Base-by-base conservation (phyloP, 2,797 vertebrate species). In the Peromyscus aztecus region DNA sequence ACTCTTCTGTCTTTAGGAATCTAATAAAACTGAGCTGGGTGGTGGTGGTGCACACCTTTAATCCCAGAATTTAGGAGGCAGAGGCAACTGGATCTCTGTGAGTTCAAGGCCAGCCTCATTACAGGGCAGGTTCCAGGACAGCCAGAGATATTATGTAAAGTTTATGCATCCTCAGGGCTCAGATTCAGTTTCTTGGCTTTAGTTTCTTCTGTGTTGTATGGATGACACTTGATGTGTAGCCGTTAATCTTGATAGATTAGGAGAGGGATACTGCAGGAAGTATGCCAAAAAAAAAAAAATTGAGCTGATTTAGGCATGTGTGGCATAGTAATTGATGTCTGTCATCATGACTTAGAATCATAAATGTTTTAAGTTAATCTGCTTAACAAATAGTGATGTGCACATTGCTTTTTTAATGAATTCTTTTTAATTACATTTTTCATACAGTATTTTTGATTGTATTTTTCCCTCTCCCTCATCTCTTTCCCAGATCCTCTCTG, bases 301-400 rank as follows among this genome's bases (percentile, higher is more conserved):
- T 80, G 55, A 52, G 7, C 69, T 83, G 82, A 46, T 80, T 83
- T 55, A 46, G 46, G 69, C 43, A 59, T 37, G 27, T 13, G 8
- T 34, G 24, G 17, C 63, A 6, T 67, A 61, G 46, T 92, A 59
- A 92, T 40, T 65, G 49, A 61, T 75, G 49, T 40, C 49, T 59
- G 24, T 43, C 55, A 10, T 87, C 46, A 11, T 76, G 86, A 95
- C 77, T 76, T 89, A 90, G 95, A 93, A 57, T 90, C 90, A 80
- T 55, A 90, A 90, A 46, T 49, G n/a, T 78, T 82, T 55, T 67
- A 78, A 87, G 61, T 14, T 90, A 55, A 61, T 94, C 59, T 88
- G 61, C 78, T 92, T 88, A 90, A 90, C 71, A 96, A 75, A 73
- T 71, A 88, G 63, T 80, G n/a, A 1, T 63, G 49, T 31, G 19